Conservation (phyloP, 2,888 invertebrate species). For the Yponomeuta plumbellus region DNA sequence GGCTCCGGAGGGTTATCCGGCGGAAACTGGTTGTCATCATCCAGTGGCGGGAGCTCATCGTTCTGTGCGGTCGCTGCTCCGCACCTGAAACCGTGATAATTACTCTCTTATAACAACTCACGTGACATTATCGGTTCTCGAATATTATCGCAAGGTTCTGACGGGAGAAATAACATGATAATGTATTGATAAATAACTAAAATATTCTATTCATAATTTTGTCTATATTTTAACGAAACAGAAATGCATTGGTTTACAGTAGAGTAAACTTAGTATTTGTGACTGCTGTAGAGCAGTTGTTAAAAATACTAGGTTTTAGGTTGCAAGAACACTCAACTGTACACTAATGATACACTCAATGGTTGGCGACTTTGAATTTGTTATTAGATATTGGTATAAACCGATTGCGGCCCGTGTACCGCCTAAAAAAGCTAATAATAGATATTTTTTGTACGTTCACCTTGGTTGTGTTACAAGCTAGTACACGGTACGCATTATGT, state of each 20-base stretch:
- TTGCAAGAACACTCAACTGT: no score
- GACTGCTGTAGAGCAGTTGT: no score
- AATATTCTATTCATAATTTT: not conserved
- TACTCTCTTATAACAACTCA: conserved; percentile 31
- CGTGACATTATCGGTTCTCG: conserved; percentile 47
- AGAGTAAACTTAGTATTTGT: no score
- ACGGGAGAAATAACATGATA: conserved; percentile 39
- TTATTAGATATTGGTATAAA: no score
- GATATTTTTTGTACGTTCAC: not conserved
- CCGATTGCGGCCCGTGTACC: no score
- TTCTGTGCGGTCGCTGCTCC: conserved; percentile 43
- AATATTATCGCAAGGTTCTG: conserved; percentile 53
- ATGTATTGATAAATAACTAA: not conserved
- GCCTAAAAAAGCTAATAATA: not conserved
- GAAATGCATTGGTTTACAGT: no score
- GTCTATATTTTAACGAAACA: no score
- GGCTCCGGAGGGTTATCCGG: conserved; percentile 41
- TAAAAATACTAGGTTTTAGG: no score
- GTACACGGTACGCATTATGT: not conserved
- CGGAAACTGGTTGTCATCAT: conserved; percentile 61
- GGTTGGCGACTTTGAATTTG: no score
- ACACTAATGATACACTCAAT: no score
- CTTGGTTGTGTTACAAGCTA: not conserved
- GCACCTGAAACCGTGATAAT: conserved; percentile 34
- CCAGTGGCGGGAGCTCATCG: conserved; percentile 53